Conservation (phyloP, 2,888 invertebrate genomes). For the Ametastegia equiseti region DNA sequence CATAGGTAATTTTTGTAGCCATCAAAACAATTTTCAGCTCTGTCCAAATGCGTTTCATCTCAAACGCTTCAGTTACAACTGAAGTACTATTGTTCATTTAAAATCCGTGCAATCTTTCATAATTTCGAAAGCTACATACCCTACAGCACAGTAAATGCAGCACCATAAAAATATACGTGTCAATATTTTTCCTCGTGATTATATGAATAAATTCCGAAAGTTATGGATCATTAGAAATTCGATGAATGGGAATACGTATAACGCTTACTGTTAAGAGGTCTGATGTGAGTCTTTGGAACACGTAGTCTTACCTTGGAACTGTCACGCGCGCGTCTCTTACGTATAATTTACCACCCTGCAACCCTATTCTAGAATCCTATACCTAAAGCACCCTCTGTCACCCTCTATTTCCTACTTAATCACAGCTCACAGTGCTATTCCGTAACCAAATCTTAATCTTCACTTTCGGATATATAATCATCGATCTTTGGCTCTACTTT, state of each 20-base stretch:
- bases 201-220: background rate
- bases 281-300: background rate
- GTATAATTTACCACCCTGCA: background rate
- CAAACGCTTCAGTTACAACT: too few species aligned
- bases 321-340: slow-evolving; percentile 1
- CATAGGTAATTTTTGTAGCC: too few species aligned
- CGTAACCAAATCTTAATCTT: slow-evolving; percentile 9
- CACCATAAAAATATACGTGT: too few species aligned
- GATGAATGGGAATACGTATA: background rate
- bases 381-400: background rate
- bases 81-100: too few species aligned
- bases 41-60: too few species aligned
- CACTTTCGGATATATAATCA: slow-evolving; percentile 23
- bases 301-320: slow-evolving; percentile 15
- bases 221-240: background rate
- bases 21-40: too few species aligned
- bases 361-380: too few species aligned
- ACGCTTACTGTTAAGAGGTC: background rate
- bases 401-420: background rate
- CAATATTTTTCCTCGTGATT: too few species aligned
- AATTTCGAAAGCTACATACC: too few species aligned
- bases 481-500: slow-evolving; percentile 19
- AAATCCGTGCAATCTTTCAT: too few species aligned
- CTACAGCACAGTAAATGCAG: too few species aligned
- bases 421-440: slow-evolving; percentile 2